These are phyloP conservation scores for Pantala flavescens DNA, from an alignment of 1,140 invertebrate genomes.

Conservation along the genomic window DNA sequence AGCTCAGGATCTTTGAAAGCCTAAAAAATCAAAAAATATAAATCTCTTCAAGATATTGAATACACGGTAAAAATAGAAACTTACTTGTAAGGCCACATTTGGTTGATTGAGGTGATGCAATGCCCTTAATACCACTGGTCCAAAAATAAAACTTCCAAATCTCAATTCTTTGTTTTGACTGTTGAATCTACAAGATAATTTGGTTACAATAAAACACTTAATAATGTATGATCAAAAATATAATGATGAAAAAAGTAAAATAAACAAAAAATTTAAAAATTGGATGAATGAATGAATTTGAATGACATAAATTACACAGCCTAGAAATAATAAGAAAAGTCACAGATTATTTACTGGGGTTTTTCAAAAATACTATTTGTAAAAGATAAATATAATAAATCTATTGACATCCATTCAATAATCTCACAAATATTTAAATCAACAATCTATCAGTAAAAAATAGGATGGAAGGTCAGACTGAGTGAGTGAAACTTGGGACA, in stretches of 20 bases:
- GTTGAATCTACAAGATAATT: constrained; percentile 46
- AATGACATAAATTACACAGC: too few species aligned
- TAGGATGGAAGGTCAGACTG: too few species aligned
- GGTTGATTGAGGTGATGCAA: constrained; percentile 59
- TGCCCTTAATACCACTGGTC: constrained; percentile 71
- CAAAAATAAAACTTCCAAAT: constrained; percentile 70
- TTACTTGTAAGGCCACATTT: constrained; percentile 48
- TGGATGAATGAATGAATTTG: too few species aligned
- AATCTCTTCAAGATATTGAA: neutral
- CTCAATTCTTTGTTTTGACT: constrained; percentile 56
- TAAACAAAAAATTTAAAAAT: constrained; percentile 13
- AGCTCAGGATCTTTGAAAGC: constrained; percentile 51
- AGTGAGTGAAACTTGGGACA: too few species aligned
- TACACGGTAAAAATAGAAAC: neutral
- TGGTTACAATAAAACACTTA: constrained; percentile 16
- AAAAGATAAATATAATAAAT: too few species aligned
- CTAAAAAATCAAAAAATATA: constrained; percentile 35
- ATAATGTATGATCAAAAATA: constrained; percentile 15
- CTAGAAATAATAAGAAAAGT: too few species aligned
- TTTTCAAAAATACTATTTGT: too few species aligned
- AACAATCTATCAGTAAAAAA: too few species aligned
- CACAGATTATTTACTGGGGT: too few species aligned
- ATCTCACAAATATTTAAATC: too few species aligned
- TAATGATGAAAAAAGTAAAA: neutral
- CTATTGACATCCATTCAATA: too few species aligned